A percentile compares a stretch with the other conserved stretches of the same genome.
Evolutionary conservation across 2,113 vertebrate genomes (phyloP).

Genomic region (Larimichthys crocea): DNA sequence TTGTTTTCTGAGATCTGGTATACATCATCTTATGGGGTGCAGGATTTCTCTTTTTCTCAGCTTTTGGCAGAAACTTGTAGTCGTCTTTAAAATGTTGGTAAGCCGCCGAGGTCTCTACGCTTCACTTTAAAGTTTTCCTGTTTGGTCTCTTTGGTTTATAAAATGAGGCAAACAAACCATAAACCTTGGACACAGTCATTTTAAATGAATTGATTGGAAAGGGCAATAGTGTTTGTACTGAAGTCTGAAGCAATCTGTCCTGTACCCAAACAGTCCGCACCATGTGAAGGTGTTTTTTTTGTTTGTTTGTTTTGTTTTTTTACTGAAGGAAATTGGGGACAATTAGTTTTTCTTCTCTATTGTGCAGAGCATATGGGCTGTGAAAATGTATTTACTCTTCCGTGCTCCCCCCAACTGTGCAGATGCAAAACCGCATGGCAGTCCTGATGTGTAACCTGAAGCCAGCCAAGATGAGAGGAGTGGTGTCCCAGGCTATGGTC

Average conservation of each 20-base stretch:
- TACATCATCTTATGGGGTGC: conserved; percentile 9
- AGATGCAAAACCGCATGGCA: conserved; percentile 97
- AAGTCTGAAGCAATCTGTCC: conserved; percentile 19
- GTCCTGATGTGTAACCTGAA: conserved; percentile 95
- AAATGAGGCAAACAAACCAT: conserved; percentile 33
- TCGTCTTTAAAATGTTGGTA: conserved; percentile 15
- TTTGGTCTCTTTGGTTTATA: conserved; percentile 34
- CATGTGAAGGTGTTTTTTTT: conserved; percentile 8
- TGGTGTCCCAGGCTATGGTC: conserved; percentile 93
- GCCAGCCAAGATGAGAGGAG: conserved; percentile 92
- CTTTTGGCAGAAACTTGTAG: conserved; percentile 30
- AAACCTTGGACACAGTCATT: conserved; percentile 27
- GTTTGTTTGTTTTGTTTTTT: too few relatives aligned
- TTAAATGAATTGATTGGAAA: conserved; percentile 12
- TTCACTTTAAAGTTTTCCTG: conserved; percentile 25
- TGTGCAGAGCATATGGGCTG: background rate
- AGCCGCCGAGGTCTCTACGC: conserved; percentile 30
- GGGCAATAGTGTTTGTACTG: conserved; percentile 14
- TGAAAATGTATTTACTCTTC: background rate
- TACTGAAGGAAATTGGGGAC: background rate
- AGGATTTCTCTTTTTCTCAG: conserved; percentile 10
- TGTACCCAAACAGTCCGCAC: conserved; percentile 5
- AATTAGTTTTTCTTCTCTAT: background rate
- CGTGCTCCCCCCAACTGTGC: conserved; percentile 22
- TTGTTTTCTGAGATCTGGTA: conserved; percentile 28